A percentile compares a stretch with the other conserved stretches of the same genome.
Evolutionary conservation across 1,140 invertebrate species (phyloP).

Genomic region (Sinella curviseta): DNA sequence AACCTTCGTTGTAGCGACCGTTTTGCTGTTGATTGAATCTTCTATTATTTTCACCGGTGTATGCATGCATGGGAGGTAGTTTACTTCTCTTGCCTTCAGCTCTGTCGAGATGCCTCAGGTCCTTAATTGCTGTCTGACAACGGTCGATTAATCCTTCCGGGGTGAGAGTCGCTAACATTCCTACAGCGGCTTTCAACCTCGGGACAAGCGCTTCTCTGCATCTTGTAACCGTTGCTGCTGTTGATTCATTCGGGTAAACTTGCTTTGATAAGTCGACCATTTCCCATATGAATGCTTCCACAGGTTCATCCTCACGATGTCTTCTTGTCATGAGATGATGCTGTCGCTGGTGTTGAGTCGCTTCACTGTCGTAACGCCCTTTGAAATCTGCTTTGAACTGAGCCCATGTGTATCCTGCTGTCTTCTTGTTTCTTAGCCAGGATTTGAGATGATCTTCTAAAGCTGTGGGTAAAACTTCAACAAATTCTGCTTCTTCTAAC

Average conservation of each 20-base stretch:
- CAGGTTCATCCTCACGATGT: conserved; percentile 28
- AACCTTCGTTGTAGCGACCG: too few relatives aligned
- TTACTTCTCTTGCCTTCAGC: not conserved
- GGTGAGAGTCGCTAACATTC: not conserved
- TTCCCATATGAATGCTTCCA: conserved; percentile 33
- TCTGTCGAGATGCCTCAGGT: not conserved
- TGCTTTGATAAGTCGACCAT: conserved; percentile 31
- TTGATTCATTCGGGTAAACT: conserved; percentile 20
- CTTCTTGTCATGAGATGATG: not conserved
- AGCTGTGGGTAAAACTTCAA: not conserved
- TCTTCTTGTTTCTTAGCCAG: not conserved
- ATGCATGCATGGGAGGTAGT: not conserved
- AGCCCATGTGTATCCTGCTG: not conserved
- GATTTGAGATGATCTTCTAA: not conserved
- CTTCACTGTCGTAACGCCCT: conserved; percentile 7
- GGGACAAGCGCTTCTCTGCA: conserved; percentile 7
- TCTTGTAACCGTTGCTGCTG: not conserved
- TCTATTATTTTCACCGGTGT: not conserved
- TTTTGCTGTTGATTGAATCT: not conserved
- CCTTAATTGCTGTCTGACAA: not conserved
- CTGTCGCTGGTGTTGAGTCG: not conserved
- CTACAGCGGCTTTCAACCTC: not conserved
- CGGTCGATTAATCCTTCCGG: not conserved
- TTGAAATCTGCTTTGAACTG: conserved; percentile 17
- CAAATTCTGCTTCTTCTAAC: not conserved